Base-by-base conservation (phyloP, 30 jellyfish, hydroid and myxozoan genomes). In the Hydra vulgaris region DNA sequence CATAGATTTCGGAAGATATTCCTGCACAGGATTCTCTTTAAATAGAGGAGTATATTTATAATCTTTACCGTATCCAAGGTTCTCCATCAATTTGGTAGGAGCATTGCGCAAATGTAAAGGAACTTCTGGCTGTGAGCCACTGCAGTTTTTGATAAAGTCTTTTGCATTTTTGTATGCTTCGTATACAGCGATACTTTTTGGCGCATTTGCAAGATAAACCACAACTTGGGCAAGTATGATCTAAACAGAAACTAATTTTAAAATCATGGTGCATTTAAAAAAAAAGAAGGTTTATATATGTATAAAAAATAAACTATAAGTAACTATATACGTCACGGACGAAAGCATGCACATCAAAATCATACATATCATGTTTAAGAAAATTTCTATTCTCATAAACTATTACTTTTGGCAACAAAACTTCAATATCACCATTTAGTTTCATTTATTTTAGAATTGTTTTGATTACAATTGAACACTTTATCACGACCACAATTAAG, bases 41-140 rank as follows among this genome's bases (percentile, higher is more conserved):
- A 18, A 73, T 68, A 24, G 19, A 1, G 95, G 95, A 40, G 92
- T 81, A 71, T 89, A 82, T 79, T 89, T 81, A 73, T 89, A 89
- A 18, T 84, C 97, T 77, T 75, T 72, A 73, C 91, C 88, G 73
- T 89, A 85, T 16, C 92, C 95, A 20, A 89, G 77, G 18, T 85
- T 74, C 66, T 85, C 85, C 95, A 89, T 85, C 56, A 89, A 75
- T 53, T 71, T 74, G 61, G 97, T 89, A 1, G 97, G 94, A 17
- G 97, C 95, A 74, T 89, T 89, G 15, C 97, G 73, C 27, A 89
- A 74, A 54, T 89, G 97, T 73, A 89, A 72, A 16, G 97, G 97
- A 20, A 89, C 97, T 21, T 83, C 88, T 15, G 97, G 97, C 21
- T 80, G 79, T 7, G 97, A 86, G 55, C 97, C 97, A 67, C 79